These are phyloP conservation scores for Noturus placidus DNA, from an alignment of 2,113 vertebrate species.

Conservation along the genomic window DNA sequence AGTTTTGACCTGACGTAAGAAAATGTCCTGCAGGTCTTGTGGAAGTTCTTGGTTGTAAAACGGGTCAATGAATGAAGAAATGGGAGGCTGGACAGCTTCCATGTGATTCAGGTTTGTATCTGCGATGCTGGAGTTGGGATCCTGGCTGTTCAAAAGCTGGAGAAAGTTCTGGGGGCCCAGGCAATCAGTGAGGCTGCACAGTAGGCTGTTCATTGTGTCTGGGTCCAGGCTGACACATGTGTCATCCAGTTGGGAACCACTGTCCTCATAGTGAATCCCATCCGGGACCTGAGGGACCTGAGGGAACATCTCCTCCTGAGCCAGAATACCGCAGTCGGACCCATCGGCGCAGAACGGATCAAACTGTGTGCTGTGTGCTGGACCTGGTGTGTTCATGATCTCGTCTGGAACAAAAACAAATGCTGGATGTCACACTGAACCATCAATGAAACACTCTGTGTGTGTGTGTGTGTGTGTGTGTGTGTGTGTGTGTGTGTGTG, in stretches of 20 bases:
- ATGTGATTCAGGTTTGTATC: conserved; percentile 39
- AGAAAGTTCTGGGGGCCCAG: conserved; percentile 14
- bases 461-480: background rate
- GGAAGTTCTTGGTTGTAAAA: conserved; percentile 62
- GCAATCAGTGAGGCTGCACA: conserved; percentile 29
- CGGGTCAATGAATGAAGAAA: conserved; percentile 63
- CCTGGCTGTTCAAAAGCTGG: conserved; percentile 32
- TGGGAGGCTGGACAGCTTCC: conserved; percentile 8
- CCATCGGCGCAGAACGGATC: conserved; percentile 41
- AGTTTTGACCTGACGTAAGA: conserved; percentile 65
- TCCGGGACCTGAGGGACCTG: background rate
- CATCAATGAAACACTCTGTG: background rate
- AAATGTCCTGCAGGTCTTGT: conserved; percentile 40
- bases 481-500: background rate
- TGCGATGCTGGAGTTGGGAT: conserved; percentile 16
- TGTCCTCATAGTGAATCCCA: conserved; percentile 47
- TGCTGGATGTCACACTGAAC: background rate
- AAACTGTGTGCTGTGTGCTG: conserved; percentile 43
- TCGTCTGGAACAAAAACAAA: conserved; percentile 51
- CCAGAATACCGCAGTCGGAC: conserved; percentile 28
- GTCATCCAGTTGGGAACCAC: conserved; percentile 46
- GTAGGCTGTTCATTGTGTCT: conserved; percentile 45
- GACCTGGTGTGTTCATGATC: conserved; percentile 45
- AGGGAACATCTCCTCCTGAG: conserved; percentile 10
- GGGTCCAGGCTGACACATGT: conserved; percentile 23